Base-by-base conservation (phyloP, 2,797 vertebrate species). In the Gephyroberyx darwinii region DNA sequence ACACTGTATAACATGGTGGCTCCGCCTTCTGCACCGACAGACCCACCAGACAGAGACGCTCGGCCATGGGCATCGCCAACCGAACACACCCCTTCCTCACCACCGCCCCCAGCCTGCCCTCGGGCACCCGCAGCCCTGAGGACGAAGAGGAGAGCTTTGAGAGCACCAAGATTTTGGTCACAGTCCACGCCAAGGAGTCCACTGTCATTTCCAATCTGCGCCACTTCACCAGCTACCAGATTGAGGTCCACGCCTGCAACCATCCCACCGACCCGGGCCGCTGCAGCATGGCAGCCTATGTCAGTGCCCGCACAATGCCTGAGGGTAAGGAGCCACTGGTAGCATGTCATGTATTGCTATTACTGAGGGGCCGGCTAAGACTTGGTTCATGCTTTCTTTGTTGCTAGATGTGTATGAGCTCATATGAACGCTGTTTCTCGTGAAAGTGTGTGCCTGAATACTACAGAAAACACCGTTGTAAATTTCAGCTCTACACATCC, bases 161-260 rank as follows among this genome's bases (percentile, higher is more conserved):
- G 54, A 88, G 89, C 76, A 84, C 66, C 10, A 93, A 93, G 82
- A 81, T 66, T 0, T 81, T 85, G 53, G 78, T 93, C 74, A 94
- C 90, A 0, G 95, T 97, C 8, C 88, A 88, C 5, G 89, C 90
- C 19, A 96, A 95, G 83, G 98, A 98, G 88, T 96, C 95, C 0
- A 89, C 96, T 0, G 94, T 98, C 76, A 97, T 99, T 92, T 98
- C 97, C 0, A 93, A 83, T 82, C 92, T 99, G 77, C 93, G 93
- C 0, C 98, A 99, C 88, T 99, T 99, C 88, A 98, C 97, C 0
- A 96, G 96, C 62, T 99, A 98, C 76, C 96, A 97, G 87, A 98
- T 99, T 0, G 96, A 99, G 91, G 92, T 99, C 71, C 96, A 98
- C 16, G 98, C 98, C 7, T 99, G 98, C 86, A 98, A 99, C 92